Conservation (phyloP, 1,140 invertebrate genomes). For the Hylaeus anthracinus region DNA sequence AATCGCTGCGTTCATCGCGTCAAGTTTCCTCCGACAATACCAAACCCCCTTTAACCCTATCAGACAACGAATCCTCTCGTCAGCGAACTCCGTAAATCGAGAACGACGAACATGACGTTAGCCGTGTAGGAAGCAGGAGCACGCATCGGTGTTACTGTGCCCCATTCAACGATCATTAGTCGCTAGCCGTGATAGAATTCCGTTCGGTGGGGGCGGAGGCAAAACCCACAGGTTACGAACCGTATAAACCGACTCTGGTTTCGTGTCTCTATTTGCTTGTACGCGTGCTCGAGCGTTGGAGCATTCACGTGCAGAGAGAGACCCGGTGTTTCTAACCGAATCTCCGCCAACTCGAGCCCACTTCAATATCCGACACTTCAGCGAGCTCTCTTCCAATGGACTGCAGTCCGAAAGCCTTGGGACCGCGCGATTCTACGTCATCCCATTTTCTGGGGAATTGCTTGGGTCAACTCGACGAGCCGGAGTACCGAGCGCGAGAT, state of each 20-base stretch:
- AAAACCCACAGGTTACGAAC: not conserved
- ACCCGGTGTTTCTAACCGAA: not conserved
- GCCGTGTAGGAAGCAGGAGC: not conserved
- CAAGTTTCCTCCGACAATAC: not conserved
- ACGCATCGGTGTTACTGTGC: not conserved
- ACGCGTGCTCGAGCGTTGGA: not conserved
- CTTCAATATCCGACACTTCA: not conserved
- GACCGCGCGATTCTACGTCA: conserved; percentile 17
- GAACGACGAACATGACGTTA: conserved; percentile 14
- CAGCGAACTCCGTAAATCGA: conserved; percentile 40
- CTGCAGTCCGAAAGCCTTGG: conserved; percentile 16
- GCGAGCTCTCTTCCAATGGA: not conserved
- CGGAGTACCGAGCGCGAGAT: not conserved
- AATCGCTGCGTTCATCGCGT: not conserved
- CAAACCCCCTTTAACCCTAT: not conserved
- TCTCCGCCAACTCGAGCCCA: conserved; percentile 6
- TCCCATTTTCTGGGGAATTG: conserved; percentile 37
- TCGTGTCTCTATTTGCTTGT: not conserved
- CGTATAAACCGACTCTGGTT: not conserved
- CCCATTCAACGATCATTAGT: conserved; percentile 18
- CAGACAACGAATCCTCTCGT: not conserved
- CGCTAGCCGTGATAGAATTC: conserved; percentile 5
- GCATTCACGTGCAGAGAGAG: not conserved
- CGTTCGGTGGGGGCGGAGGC: not conserved
- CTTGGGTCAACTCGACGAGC: not conserved